A percentile compares a stretch with the other conserved stretches of the same genome.
Evolutionary conservation across 2,888 invertebrate genomes (phyloP).

Genomic region (Cryptops parisi): DNA sequence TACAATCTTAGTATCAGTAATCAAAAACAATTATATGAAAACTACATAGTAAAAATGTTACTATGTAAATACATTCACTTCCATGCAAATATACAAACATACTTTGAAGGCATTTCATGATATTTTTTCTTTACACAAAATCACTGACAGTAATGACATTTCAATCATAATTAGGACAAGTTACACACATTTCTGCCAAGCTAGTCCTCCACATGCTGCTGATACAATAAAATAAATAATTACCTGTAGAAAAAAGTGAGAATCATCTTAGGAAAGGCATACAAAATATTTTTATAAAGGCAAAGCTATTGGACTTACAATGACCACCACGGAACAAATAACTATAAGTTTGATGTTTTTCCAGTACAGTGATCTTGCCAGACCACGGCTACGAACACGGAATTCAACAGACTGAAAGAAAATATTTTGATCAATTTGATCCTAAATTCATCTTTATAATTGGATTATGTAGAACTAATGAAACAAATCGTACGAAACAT

Average conservation of each 20-base stretch:
- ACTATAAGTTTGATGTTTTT: slow-evolving; percentile 82
- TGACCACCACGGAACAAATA: slow-evolving; percentile 47
- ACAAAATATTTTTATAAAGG: slow-evolving; percentile 1
- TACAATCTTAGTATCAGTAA: neutral
- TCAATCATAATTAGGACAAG: too few species aligned
- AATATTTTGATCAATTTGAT: slow-evolving; percentile 2
- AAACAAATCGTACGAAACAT: neutral
- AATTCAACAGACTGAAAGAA: slow-evolving; percentile 63
- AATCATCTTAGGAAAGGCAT: slow-evolving; percentile 1
- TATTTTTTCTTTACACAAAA: too few species aligned
- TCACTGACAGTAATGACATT: too few species aligned
- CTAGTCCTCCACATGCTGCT: slow-evolving; percentile 71
- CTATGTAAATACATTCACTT: neutral
- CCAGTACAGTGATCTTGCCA: slow-evolving; percentile 81
- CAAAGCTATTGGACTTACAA: slow-evolving; percentile 34
- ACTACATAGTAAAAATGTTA: neutral
- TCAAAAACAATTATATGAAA: too few species aligned
- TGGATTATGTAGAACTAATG: neutral
- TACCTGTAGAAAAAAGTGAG: slow-evolving; percentile 34
- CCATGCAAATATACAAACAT: too few species aligned
- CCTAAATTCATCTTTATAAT: too few species aligned
- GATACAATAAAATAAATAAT: slow-evolving; percentile 71
- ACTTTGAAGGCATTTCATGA: too few species aligned
- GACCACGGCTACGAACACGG: slow-evolving; percentile 65
- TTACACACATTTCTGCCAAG: slow-evolving; percentile 39